Percentiles rank a stretch among this genome's conserved stretches.
Conservation (phyloP, 2,797 vertebrate genomes). For the Acestrorhynchus altus region DNA sequence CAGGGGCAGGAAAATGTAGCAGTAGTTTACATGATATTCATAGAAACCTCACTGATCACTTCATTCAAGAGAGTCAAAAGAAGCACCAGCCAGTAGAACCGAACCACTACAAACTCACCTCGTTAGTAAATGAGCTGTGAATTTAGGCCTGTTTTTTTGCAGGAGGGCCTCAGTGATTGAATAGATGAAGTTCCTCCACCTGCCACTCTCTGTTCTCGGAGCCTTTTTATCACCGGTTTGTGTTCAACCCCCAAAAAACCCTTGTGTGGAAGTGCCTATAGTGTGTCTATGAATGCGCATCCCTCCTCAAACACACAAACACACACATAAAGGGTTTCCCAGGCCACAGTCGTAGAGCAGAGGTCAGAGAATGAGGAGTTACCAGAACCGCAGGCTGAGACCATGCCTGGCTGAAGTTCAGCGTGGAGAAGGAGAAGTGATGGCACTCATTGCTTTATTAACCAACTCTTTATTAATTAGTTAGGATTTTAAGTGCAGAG, state of each 20-base stretch:
- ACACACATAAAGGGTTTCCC: not conserved
- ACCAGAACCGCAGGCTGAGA: not conserved
- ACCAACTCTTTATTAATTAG: conserved; percentile 19
- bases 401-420: conserved; percentile 22
- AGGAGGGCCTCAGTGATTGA: conserved; percentile 1
- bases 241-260: not conserved
- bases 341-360: not conserved
- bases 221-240: not conserved
- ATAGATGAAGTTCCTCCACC: conserved; percentile 33
- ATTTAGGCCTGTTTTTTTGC: not conserved
- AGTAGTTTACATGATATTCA: too few relatives aligned
- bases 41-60: too few relatives aligned
- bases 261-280: conserved; percentile 18
- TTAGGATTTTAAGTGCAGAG: not conserved
- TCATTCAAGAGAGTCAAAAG: not conserved
- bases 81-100: not conserved
- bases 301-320: not conserved
- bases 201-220: conserved; percentile 5
- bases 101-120: not conserved
- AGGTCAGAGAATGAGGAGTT: conserved; percentile 3
- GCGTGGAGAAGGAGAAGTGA: conserved; percentile 3
- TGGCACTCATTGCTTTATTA: not conserved
- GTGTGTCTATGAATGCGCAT: conserved; percentile 19
- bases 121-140: conserved; percentile 3
- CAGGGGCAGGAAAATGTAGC: too few relatives aligned